Conservation (phyloP, 2,797 vertebrate species). For the Euphonia xanthogaster region DNA sequence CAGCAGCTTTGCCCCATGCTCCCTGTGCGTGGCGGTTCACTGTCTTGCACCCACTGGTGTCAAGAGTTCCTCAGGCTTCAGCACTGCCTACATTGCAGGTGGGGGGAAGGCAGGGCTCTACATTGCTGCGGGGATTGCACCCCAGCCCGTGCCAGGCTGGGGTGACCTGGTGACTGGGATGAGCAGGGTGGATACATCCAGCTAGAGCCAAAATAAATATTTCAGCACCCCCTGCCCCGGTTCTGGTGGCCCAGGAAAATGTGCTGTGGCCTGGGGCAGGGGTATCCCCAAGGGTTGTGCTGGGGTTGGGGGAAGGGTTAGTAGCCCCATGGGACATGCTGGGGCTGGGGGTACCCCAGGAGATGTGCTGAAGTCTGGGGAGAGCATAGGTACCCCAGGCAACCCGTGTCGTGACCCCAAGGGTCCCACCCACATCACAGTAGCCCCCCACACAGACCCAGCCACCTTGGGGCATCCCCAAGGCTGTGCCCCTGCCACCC, state of each 20-base stretch:
- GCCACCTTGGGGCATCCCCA: not conserved
- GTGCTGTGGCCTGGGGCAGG: not conserved
- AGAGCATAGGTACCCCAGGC: not conserved
- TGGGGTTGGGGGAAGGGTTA: not conserved
- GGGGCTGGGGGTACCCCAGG: too few relatives aligned
- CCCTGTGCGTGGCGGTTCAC: fast-evolving
- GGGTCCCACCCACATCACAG: not conserved
- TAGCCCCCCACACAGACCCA: not conserved
- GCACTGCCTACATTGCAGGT: not conserved
- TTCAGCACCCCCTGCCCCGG: fast-evolving
- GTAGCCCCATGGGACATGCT: not conserved
- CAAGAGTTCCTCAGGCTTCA: not conserved
- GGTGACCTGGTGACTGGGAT: not conserved
- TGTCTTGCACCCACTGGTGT: not conserved
- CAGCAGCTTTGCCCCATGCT: not conserved
- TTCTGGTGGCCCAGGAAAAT: not conserved
- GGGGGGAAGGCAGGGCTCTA: not conserved
- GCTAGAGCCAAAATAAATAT: not conserved
- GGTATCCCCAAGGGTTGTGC: not conserved
- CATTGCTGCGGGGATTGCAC: fast-evolving
- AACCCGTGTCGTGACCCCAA: fast-evolving
- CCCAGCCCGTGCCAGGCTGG: not conserved
- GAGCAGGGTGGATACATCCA: not conserved
- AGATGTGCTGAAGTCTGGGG: not conserved
- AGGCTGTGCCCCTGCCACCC: not conserved